A percentile compares a stretch with the other conserved stretches of the same genome.
These are phyloP conservation scores for Calyptomena viridis DNA, from an alignment of 2,113 vertebrate genomes.

Conservation along the genomic window DNA sequence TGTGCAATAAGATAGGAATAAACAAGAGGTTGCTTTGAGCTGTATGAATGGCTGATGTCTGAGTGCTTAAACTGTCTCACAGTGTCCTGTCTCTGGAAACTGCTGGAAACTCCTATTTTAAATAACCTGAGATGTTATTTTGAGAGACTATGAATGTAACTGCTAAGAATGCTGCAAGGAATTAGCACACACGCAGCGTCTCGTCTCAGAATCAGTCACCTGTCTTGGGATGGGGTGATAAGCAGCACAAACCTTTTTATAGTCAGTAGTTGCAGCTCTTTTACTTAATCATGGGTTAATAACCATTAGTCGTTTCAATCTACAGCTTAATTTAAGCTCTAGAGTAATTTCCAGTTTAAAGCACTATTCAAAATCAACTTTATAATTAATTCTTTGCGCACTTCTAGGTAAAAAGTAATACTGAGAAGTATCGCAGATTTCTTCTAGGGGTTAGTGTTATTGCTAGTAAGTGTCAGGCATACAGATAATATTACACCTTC, in stretches of 20 bases:
- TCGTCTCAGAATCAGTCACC: neutral
- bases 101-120: neutral
- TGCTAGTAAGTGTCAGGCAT: neutral
- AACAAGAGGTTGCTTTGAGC: neutral
- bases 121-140: neutral
- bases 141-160: neutral
- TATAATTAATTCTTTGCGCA: slow-evolving; percentile 16
- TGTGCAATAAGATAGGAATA: neutral
- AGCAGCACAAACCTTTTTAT: neutral
- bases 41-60: neutral
- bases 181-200: neutral
- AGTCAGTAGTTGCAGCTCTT: neutral
- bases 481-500: neutral
- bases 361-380: slow-evolving; percentile 3
- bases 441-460: neutral
- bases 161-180: neutral
- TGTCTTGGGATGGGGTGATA: neutral
- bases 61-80: neutral
- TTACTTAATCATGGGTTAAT: neutral
- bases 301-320: neutral
- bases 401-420: neutral
- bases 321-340: slow-evolving; percentile 1
- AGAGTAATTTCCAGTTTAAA: slow-evolving; percentile 13
- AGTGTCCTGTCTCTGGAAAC: neutral
- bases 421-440: neutral